Evolutionary conservation across 2,797 vertebrate species (phyloP), one percentile per base, ranked within the genome.

Genomic region (Varecia variegata): DNA sequence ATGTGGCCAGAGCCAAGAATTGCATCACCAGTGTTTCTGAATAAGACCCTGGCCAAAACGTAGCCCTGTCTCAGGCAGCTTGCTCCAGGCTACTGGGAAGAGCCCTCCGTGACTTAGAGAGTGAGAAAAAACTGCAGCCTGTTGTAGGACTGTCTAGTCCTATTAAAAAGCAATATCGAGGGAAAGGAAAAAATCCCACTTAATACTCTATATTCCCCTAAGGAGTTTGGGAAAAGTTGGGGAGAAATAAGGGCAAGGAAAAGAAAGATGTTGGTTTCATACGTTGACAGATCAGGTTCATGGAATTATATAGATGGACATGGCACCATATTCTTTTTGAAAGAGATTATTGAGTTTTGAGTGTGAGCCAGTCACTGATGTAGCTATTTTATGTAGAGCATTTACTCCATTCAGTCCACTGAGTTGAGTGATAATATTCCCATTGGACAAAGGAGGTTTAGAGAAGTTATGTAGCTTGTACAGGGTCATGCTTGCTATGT

Each of bases 21-120:
- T 86, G 5, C 32, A 65, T 62, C 0, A 18, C 12, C 50, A 58
- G 32, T 93, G 88, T 95, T 95, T 97, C 70, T 50, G 90, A 97
- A 87, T 90, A 50, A 82, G 95, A 94, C 32, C 27, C 58, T 35
- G 35, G 38, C 77, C n/a, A 40, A 92, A 90, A 89, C 1, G 13
- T 8, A 43, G 14, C 38, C 13, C 62, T 9, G 47, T 95, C 23
- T 0, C n/a, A 50, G n/a, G 43, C 43, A 47, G 58, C 79, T 76
- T 86, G 15, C 68, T 89, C 13, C 38, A 11, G 40, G 87, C 38
- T 40, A 7, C 27, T 58, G 67, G 35, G 70, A 95, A 47, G 68
- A 91, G 58, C 18, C 38, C 91, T 96, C 38, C 17, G 56, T 83
- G 71, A 56, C 25, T 40, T 87, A 62, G 52, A 92, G 32, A 56